A percentile compares a stretch with the other conserved stretches of the same genome.
Conservation (phyloP, 1,140 invertebrate species). For the Cydia fagiglandana region DNA sequence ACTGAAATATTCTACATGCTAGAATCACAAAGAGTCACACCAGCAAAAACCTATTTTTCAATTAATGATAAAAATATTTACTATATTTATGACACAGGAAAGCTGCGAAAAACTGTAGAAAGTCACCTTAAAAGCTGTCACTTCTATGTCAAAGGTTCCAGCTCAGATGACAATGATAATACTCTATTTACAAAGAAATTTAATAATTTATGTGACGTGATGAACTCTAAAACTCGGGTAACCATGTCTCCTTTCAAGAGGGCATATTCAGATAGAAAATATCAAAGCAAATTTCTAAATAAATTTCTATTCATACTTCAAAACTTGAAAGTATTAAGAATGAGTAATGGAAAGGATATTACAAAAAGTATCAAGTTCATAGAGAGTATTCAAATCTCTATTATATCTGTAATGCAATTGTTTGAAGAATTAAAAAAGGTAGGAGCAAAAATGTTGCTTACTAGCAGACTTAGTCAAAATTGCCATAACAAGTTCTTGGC, state of each 20-base stretch:
- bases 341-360: slow-evolving; percentile 17
- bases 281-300: slow-evolving; percentile 16
- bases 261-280: slow-evolving; percentile 8
- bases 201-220: slow-evolving; percentile 3
- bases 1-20: slow-evolving; percentile 16
- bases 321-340: slow-evolving; percentile 31
- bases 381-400: slow-evolving; percentile 32
- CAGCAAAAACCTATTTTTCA: slow-evolving; percentile 27
- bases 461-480: slow-evolving; percentile 8
- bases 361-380: slow-evolving; percentile 32
- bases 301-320: slow-evolving; percentile 24
- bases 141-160: slow-evolving; percentile 5
- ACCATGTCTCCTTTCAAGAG: not conserved
- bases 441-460: slow-evolving; percentile 20
- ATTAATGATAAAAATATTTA: slow-evolving; percentile 28
- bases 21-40: slow-evolving; percentile 11
- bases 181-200: slow-evolving; percentile 21
- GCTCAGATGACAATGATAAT: not conserved
- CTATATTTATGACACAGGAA: slow-evolving; percentile 31
- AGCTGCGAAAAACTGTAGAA: not conserved
- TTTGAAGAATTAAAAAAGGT: slow-evolving; percentile 9
- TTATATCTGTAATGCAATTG: slow-evolving; percentile 34
- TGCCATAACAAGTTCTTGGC: slow-evolving; percentile 4
- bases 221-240: slow-evolving; percentile 21
- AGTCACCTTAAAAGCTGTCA: slow-evolving; percentile 26